Conservation (phyloP, 2,113 vertebrate genomes). For the Megaceryle torquata region DNA sequence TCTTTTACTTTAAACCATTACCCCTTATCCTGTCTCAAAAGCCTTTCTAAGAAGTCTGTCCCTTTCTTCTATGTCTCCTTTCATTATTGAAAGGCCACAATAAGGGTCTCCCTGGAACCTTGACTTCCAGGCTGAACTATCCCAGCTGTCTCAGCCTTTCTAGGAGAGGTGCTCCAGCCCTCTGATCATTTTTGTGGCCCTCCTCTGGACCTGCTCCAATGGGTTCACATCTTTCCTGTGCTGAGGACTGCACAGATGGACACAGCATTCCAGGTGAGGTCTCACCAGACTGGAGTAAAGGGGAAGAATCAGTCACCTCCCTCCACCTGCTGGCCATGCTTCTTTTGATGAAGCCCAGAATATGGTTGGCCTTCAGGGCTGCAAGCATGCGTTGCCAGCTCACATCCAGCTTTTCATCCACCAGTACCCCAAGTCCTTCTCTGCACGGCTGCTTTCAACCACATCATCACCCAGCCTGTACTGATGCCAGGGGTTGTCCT, state of each 20-base stretch:
- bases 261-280: not conserved
- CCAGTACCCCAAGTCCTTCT: not conserved
- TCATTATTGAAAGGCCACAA: not conserved
- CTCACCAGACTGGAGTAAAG: not conserved
- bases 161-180: not conserved
- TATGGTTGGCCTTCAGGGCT: not conserved
- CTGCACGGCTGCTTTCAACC: not conserved
- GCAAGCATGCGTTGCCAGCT: accelerated
- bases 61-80: not conserved
- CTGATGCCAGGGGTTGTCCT: not conserved
- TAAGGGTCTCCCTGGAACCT: accelerated
- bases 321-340: accelerated
- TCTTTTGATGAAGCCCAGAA: not conserved
- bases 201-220: not conserved
- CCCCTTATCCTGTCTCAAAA: not conserved
- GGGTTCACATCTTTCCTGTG: not conserved
- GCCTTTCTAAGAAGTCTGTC: not conserved
- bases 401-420: not conserved
- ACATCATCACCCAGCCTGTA: not conserved
- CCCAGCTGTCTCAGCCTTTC: not conserved
- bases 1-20: not conserved
- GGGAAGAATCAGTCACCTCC: not conserved
- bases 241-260: not conserved
- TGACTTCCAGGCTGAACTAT: not conserved
- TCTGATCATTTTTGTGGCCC: no score